A percentile compares a stretch with the other conserved stretches of the same genome.
These are phyloP conservation scores for Rhopalosiphum nymphaeae DNA, from an alignment of 2,888 invertebrate genomes.

Conservation along the genomic window DNA sequence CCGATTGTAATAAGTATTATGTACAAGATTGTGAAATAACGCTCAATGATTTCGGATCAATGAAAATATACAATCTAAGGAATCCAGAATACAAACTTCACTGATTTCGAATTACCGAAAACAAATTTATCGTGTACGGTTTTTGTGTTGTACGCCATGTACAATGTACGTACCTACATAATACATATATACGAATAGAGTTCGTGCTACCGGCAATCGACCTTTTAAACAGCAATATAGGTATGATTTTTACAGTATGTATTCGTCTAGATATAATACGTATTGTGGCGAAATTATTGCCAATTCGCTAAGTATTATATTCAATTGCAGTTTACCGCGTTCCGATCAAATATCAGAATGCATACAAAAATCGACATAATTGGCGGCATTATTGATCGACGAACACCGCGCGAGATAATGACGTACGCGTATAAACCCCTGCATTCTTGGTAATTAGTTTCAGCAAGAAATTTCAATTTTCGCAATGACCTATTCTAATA, in stretches of 20 bases:
- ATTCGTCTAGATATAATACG: background rate
- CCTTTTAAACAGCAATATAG: background rate
- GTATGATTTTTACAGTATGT: background rate
- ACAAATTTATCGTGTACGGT: background rate
- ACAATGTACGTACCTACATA: background rate
- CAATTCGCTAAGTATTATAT: background rate
- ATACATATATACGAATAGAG: background rate
- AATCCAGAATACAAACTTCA: background rate
- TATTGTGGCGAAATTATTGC: background rate
- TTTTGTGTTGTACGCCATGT: background rate
- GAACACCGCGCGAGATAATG: background rate
- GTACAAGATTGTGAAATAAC: background rate
- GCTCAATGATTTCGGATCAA: background rate
- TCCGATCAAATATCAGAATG: background rate
- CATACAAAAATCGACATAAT: background rate
- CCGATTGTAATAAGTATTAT: background rate
- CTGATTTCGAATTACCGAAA: background rate
- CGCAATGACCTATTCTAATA: slow-evolving; percentile 39
- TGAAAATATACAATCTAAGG: background rate
- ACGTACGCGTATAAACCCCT: background rate
- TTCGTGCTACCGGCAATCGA: background rate
- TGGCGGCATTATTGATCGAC: background rate
- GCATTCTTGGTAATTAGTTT: slow-evolving; percentile 34
- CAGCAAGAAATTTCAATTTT: slow-evolving; percentile 26
- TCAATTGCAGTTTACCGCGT: background rate